These are phyloP conservation scores for Megaceryle maxima DNA, from an alignment of 2,113 vertebrate species.

Conservation along the genomic window DNA sequence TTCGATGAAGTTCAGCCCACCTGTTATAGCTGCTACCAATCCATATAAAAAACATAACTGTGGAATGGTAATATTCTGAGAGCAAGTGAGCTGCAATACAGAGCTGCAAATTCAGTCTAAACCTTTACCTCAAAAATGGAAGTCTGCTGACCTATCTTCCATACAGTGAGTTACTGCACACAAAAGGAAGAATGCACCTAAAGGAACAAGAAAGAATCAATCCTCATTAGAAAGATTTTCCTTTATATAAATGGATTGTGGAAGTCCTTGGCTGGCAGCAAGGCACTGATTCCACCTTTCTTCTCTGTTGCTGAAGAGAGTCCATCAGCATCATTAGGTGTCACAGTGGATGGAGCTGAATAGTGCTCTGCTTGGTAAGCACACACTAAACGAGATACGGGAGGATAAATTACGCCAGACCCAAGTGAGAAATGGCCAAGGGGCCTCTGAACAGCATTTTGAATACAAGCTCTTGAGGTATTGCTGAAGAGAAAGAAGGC, in stretches of 20 bases:
- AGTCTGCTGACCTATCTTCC: not conserved
- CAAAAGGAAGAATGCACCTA: not conserved
- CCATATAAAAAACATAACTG: constrained; percentile 31
- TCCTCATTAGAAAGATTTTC: not conserved
- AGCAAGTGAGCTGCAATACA: not conserved
- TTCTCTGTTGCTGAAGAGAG: not conserved
- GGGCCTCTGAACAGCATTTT: not conserved
- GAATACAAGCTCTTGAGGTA: not conserved
- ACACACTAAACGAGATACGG: not conserved
- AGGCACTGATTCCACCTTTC: not conserved
- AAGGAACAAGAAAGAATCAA: not conserved
- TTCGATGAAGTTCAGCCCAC: constrained; percentile 37
- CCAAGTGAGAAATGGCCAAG: not conserved
- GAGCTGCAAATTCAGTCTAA: constrained; percentile 30
- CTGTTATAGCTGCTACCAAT: constrained; percentile 54
- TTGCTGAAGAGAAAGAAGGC: not conserved
- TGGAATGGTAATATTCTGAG: not conserved
- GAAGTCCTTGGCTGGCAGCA: not conserved
- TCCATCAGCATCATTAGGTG: not conserved
- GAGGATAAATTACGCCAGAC: not conserved
- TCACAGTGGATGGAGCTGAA: not conserved
- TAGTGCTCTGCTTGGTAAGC: not conserved
- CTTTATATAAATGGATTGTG: not conserved
- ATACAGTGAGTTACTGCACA: not conserved
- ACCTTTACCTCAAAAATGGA: not conserved